Conservation (phyloP, 2,113 vertebrate species). For the Otus sunia region DNA sequence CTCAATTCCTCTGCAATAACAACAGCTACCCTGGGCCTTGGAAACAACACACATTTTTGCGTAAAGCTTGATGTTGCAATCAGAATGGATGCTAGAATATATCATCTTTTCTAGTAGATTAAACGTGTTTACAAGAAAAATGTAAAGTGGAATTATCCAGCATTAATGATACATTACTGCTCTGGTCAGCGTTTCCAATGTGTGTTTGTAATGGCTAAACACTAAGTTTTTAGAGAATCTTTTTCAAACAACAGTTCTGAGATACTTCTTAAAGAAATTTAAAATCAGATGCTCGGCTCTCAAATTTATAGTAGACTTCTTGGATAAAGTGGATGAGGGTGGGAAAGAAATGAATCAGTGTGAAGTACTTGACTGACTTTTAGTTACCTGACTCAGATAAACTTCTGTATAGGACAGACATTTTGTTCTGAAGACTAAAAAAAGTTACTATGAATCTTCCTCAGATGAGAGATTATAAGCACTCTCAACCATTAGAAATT, state of each 20-base stretch:
- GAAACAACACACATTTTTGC: background rate
- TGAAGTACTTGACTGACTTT: background rate
- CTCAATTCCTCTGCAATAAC: background rate
- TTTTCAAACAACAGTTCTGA: background rate
- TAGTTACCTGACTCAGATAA: background rate
- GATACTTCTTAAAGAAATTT: background rate
- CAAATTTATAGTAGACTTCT: background rate
- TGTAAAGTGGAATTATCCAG: background rate
- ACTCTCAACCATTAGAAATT: background rate
- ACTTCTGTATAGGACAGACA: background rate
- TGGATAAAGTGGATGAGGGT: background rate
- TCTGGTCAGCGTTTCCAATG: background rate
- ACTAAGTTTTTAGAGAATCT: background rate
- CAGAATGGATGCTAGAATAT: background rate
- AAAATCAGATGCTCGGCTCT: background rate
- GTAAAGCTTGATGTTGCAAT: background rate
- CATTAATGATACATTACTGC: background rate
- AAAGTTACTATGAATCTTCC: background rate
- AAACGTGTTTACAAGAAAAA: background rate
- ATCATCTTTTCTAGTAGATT: background rate
- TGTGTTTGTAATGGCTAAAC: background rate
- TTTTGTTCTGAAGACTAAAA: background rate
- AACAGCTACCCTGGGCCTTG: background rate
- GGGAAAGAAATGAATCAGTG: background rate
- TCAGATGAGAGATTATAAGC: background rate